Conservation (phyloP, 2,888 invertebrate species). For the Caenorhabditis wallacei region DNA sequence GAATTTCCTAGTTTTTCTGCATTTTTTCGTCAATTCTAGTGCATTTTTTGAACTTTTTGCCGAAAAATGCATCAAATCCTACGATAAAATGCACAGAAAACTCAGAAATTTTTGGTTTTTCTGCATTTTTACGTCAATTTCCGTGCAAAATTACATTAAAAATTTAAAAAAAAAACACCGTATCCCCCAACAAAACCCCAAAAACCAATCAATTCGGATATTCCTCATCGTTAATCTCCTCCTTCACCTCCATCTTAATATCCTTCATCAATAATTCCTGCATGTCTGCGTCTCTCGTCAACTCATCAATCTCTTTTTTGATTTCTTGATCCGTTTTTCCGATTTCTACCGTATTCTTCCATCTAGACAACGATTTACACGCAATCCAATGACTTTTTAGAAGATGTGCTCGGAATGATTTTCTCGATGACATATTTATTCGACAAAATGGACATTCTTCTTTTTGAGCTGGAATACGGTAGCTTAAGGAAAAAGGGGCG, state of each 20-base stretch:
- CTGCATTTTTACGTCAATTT: too few species aligned
- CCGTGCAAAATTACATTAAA: too few species aligned
- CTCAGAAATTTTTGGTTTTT: too few species aligned
- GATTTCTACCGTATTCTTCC: neutral
- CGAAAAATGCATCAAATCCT: too few species aligned
- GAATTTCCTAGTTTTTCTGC: too few species aligned
- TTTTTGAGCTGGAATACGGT: slow-evolving; percentile 33
- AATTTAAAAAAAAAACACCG: too few species aligned
- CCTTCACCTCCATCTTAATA: slow-evolving; percentile 40
- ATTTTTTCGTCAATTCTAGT: too few species aligned
- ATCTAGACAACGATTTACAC: slow-evolving; percentile 16
- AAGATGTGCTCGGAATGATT: slow-evolving; percentile 49
- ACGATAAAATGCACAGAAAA: too few species aligned
- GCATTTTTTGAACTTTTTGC: too few species aligned
- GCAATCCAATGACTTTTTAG: slow-evolving; percentile 47
- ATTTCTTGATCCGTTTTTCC: slow-evolving; percentile 9
- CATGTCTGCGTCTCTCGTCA: neutral
- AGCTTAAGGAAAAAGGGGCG: too few species aligned
- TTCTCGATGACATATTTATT: slow-evolving; percentile 11
- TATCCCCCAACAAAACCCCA: too few species aligned
- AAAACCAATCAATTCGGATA: neutral
- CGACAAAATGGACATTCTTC: slow-evolving; percentile 62
- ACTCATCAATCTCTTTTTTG: slow-evolving; percentile 23
- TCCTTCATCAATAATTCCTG: slow-evolving; percentile 8
- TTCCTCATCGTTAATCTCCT: slow-evolving; percentile 4